phyloP scores from a whole-genome alignment of 2,113 vertebrate species.

The Salvator merianae region DNA sequence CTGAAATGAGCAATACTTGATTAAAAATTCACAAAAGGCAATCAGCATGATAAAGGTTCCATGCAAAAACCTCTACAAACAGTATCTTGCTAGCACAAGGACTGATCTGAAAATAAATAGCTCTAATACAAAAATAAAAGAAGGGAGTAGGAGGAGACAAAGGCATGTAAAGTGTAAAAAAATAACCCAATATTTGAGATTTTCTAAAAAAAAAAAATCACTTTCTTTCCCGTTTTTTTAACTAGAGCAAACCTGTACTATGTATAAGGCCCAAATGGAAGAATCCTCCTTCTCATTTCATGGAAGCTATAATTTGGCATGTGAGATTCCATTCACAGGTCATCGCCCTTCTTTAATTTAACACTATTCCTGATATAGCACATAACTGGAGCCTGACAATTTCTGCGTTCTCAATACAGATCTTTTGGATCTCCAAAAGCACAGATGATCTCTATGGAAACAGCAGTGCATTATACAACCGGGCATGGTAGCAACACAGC shows the following conservation, averaged over 20 bases:
- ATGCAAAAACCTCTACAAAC: neutral
- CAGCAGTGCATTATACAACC: neutral
- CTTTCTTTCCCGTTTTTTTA: neutral
- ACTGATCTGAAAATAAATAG: neutral
- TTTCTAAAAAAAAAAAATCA: neutral
- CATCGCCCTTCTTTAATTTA: neutral
- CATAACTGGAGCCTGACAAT: neutral
- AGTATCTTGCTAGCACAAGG: neutral
- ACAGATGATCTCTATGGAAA: constrained; percentile 11
- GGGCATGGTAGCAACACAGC: neutral
- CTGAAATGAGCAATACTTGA: neutral
- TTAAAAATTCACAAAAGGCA: constrained; percentile 6
- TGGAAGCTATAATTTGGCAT: neutral
- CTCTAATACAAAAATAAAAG: neutral
- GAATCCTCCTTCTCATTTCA: neutral
- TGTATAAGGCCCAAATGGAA: neutral
- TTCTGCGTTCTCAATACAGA: neutral
- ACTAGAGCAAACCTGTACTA: neutral
- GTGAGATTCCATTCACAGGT: neutral
- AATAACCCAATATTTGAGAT: neutral
- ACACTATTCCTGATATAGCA: neutral
- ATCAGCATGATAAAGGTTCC: constrained; percentile 2
- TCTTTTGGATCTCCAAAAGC: neutral
- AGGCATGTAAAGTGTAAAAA: neutral
- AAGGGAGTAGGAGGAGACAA: neutral